Conservation (phyloP, 2,113 vertebrate species). For the Psilopogon haemacephalus region DNA sequence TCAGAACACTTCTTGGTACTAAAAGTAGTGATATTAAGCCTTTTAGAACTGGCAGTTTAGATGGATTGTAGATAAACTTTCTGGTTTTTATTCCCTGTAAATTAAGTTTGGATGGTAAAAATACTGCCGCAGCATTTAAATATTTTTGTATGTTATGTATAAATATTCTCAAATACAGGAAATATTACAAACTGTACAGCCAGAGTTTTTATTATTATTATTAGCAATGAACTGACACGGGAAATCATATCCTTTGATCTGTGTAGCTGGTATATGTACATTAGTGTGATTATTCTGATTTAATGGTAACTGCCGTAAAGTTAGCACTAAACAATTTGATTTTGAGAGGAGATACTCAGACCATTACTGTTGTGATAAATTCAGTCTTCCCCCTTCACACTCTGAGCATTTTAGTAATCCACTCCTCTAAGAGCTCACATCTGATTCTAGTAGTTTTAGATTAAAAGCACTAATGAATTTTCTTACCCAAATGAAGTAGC, state of each 20-base stretch:
- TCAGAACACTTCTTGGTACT: not conserved
- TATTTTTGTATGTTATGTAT: slow-evolving; percentile 63
- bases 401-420: slow-evolving; percentile 2
- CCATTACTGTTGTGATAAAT: not conserved
- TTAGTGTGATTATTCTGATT: slow-evolving; percentile 28
- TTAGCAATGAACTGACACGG: slow-evolving; percentile 76
- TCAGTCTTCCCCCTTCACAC: not conserved
- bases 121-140: slow-evolving; percentile 45
- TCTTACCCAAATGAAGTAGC: slow-evolving; percentile 4
- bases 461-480: not conserved
- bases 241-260: slow-evolving; percentile 82
- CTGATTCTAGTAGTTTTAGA: not conserved
- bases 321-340: not conserved
- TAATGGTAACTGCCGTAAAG: not conserved
- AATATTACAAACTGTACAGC: slow-evolving; percentile 56
- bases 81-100: slow-evolving; percentile 33
- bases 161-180: slow-evolving; percentile 54
- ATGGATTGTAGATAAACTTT: slow-evolving; percentile 42
- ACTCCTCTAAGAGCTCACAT: not conserved
- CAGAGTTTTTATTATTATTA: slow-evolving; percentile 48
- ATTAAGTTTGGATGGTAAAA: slow-evolving; percentile 53
- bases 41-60: slow-evolving; percentile 24
- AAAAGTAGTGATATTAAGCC: not conserved
- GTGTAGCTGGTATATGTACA: slow-evolving; percentile 60
- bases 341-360: not conserved